These are phyloP conservation scores for Phyllostomus discolor DNA, from an alignment of 2,113 vertebrate genomes.

Conservation along the genomic window DNA sequence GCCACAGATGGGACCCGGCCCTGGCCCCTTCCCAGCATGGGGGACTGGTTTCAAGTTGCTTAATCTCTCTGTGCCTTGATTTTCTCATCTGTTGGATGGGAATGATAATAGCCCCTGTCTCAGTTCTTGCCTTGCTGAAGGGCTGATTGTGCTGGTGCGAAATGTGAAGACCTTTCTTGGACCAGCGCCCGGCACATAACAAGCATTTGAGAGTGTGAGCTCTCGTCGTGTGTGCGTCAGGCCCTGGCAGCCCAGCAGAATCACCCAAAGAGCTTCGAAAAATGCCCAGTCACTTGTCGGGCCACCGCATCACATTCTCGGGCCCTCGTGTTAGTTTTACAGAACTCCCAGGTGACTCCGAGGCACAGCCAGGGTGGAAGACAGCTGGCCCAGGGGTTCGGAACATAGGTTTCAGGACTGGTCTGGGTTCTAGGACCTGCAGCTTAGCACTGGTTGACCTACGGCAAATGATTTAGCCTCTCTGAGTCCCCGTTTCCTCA, in stretches of 20 bases:
- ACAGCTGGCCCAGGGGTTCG: not conserved
- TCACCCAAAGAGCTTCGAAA: not conserved
- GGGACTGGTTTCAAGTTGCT: not conserved
- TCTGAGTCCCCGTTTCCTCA: not conserved
- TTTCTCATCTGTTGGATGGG: not conserved
- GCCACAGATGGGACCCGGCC: not conserved
- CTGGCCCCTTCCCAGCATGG: not conserved
- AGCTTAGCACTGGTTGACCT: not conserved
- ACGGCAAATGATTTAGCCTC: not conserved
- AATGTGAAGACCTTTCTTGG: not conserved
- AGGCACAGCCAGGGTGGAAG: not conserved
- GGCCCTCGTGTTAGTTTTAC: not conserved
- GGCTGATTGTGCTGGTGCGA: no score
- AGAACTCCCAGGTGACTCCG: not conserved
- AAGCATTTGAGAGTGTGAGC: not conserved
- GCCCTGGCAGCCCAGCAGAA: not conserved
- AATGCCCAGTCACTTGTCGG: not conserved
- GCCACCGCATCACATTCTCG: not conserved
- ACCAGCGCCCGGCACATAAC: not conserved
- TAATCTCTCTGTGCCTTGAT: not conserved
- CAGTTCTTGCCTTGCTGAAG: not conserved
- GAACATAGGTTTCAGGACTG: not conserved
- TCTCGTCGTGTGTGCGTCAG: not conserved
- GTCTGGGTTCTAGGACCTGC: not conserved
- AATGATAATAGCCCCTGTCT: not conserved